Evolutionary conservation across 1,140 invertebrate species (phyloP).

Genomic region (Drosophila repleta): DNA sequence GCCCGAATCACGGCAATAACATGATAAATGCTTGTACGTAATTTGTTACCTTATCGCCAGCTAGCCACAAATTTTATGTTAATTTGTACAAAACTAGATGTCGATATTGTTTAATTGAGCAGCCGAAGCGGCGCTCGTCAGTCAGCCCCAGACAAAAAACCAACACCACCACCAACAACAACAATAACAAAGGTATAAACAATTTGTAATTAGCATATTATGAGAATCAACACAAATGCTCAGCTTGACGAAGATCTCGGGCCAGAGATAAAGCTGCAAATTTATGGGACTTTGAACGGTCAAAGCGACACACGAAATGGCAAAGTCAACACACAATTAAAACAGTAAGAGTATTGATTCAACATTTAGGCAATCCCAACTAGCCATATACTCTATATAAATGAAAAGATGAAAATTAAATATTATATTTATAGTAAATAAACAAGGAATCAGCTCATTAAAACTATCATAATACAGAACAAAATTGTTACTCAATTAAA

Average conservation of each 20-base stretch:
- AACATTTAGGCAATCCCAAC: constrained; percentile 10
- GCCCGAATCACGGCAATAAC: constrained; percentile 66
- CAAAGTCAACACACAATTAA: constrained; percentile 80
- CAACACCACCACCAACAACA: neutral
- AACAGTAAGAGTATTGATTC: constrained; percentile 33
- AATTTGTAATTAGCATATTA: constrained; percentile 79
- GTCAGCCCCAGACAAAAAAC: constrained; percentile 13
- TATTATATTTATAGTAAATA: no score
- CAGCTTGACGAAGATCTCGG: constrained; percentile 58
- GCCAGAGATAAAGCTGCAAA: constrained; percentile 63
- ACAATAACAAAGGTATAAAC: neutral
- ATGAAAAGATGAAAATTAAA: no score
- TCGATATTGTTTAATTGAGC: constrained; percentile 81
- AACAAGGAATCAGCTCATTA: no score
- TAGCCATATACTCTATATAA: constrained; percentile 28
- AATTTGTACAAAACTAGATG: constrained; percentile 80
- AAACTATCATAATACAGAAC: no score
- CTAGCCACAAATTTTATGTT: constrained; percentile 64
- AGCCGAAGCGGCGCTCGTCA: constrained; percentile 39
- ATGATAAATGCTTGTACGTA: constrained; percentile 82
- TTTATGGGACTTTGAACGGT: constrained; percentile 67
- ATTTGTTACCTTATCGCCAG: constrained; percentile 77
- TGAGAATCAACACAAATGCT: constrained; percentile 75
- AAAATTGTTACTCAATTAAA: no score
- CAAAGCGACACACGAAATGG: constrained; percentile 70